A percentile compares a stretch with the other conserved stretches of the same genome.
These are phyloP conservation scores for Morpho helenor DNA, from an alignment of 2,888 invertebrate species.

Conservation along the genomic window DNA sequence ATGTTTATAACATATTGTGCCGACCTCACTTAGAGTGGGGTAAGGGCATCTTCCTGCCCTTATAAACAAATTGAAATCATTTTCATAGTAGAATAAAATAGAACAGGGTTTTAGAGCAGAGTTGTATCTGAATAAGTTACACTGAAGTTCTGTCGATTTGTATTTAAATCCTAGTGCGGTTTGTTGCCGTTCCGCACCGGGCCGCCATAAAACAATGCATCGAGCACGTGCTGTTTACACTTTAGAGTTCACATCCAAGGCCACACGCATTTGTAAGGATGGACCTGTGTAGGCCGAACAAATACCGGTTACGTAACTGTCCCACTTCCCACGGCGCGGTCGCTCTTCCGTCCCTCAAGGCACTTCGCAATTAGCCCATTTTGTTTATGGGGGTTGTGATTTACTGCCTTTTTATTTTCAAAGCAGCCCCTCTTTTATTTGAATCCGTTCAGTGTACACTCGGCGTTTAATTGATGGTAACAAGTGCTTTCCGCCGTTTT, in stretches of 20 bases:
- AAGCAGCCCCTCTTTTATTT: conserved; percentile 11
- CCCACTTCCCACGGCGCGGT: conserved; percentile 71
- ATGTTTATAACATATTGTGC: no score
- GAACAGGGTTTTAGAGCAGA: no score
- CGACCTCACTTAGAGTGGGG: no score
- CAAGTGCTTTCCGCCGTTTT: conserved; percentile 12
- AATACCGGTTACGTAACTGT: conserved; percentile 74
- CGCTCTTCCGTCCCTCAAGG: conserved; percentile 54
- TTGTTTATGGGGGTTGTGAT: conserved; percentile 23
- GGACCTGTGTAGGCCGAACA: conserved; percentile 73
- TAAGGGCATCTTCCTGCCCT: no score
- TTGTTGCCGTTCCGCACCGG: conserved; percentile 45
- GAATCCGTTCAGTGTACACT: conserved; percentile 12
- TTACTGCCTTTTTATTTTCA: conserved; percentile 12
- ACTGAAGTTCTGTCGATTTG: conserved; percentile 19
- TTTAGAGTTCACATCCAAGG: conserved; percentile 77
- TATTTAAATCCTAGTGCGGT: conserved; percentile 27
- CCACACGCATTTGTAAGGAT: conserved; percentile 79
- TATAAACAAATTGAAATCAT: no score
- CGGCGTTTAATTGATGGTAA: conserved; percentile 7
- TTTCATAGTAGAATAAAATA: no score
- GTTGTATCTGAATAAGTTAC: no score
- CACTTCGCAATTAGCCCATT: conserved; percentile 51
- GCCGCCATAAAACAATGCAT: conserved; percentile 76
- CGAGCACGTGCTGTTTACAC: conserved; percentile 75